Evolutionary conservation across 1,140 invertebrate species (phyloP).

Genomic region (Asobara japonica): DNA sequence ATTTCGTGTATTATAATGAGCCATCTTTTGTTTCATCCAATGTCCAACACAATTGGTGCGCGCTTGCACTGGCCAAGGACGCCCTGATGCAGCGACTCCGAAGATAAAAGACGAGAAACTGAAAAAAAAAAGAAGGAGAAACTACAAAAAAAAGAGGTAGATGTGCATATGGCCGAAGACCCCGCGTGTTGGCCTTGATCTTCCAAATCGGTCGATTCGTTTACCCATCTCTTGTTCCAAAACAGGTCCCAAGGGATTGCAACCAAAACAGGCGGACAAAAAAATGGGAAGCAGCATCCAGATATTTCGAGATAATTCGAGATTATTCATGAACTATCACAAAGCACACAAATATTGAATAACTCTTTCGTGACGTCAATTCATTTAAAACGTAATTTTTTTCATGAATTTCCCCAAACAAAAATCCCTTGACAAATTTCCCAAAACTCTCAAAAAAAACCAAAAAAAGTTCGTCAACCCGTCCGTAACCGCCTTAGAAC

Average conservation of each 20-base stretch:
- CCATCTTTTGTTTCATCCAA: neutral
- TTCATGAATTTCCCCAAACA: no score
- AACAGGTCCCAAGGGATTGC: neutral
- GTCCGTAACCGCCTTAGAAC: no score
- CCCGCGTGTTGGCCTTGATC: slow-evolving; percentile 21
- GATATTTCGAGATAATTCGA: neutral
- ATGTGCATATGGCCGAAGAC: slow-evolving; percentile 7
- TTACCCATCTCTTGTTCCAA: slow-evolving; percentile 5
- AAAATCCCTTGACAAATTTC: no score
- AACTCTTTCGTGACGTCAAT: neutral
- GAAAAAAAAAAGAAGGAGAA: neutral
- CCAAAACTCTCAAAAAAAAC: no score
- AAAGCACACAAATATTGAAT: neutral
- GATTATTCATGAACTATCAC: neutral
- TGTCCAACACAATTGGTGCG: neutral
- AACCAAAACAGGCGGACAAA: neutral
- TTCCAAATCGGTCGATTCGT: slow-evolving; percentile 26
- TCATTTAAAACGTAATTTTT: no score
- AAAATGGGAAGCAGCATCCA: neutral
- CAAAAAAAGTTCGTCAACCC: no score
- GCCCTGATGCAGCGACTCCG: neutral
- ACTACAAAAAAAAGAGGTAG: neutral
- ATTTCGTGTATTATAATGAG: neutral
- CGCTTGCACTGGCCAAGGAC: slow-evolving; percentile 23
- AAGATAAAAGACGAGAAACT: neutral